These are phyloP conservation scores for Rousettus madagascariensis DNA, from an alignment of 2,797 vertebrate species.

Conservation along the genomic window DNA sequence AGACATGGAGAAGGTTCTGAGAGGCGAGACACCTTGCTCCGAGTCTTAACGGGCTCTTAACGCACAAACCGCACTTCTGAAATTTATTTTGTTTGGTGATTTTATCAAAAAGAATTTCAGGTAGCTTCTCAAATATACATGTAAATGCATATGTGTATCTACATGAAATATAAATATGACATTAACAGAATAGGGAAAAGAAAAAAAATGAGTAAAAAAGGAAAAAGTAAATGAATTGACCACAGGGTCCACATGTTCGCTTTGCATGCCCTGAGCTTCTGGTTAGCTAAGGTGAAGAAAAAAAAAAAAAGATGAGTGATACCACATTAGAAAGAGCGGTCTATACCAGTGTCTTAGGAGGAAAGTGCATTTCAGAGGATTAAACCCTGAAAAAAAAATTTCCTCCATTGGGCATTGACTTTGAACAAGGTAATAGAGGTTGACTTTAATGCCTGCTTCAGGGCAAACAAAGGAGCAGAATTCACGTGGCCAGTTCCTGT, in stretches of 20 bases:
- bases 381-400: neutral
- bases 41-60: neutral
- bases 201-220: neutral
- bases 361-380: neutral
- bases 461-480: neutral
- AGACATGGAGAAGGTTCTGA: neutral
- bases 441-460: neutral
- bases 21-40: neutral
- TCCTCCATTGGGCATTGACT: neutral
- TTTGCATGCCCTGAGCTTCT: neutral
- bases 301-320: neutral
- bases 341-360: neutral
- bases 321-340: neutral
- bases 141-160: neutral
- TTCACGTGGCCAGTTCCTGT: neutral
- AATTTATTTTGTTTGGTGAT: neutral
- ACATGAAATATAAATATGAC: neutral
- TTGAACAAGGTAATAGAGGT: neutral
- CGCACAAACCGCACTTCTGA: neutral
- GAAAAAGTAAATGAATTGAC: neutral
- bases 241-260: neutral
- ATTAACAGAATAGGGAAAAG: neutral
- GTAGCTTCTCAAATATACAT: neutral
- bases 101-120: neutral
- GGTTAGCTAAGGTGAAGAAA: neutral